Percentiles rank a stretch among this genome's conserved stretches.
phyloP scores from a whole-genome alignment of 2,888 invertebrate species.

The Ferdinandea cuprea region DNA sequence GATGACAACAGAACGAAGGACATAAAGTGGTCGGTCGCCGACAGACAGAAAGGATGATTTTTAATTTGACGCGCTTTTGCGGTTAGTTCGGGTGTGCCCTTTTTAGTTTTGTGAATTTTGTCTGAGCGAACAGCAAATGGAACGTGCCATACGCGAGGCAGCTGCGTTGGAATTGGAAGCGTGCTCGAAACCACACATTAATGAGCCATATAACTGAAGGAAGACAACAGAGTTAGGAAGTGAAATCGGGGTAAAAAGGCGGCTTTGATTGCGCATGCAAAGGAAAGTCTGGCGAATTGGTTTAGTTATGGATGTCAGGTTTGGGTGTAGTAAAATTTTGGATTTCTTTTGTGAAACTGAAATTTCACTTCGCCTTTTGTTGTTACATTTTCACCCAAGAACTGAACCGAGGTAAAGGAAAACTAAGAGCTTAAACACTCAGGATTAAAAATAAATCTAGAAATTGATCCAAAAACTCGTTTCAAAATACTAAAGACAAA shows the following conservation, averaged over 20 bases:
- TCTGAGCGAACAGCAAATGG: not conserved
- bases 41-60: slow-evolving; percentile 19
- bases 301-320: not conserved
- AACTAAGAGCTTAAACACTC: too few relatives aligned
- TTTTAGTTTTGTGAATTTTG: slow-evolving; percentile 24
- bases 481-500: too few relatives aligned
- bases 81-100: not conserved
- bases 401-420: too few relatives aligned
- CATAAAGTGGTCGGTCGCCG: slow-evolving; percentile 30
- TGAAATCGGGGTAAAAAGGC: not conserved
- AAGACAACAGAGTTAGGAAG: not conserved
- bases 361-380: too few relatives aligned
- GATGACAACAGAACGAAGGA: slow-evolving; percentile 38
- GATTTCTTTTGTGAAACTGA: too few relatives aligned
- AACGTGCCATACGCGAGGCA: slow-evolving; percentile 29
- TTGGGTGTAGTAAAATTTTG: too few relatives aligned
- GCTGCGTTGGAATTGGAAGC: not conserved
- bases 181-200: slow-evolving; percentile 26
- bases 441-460: too few relatives aligned
- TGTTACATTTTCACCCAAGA: too few relatives aligned
- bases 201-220: slow-evolving; percentile 1
- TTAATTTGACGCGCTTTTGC: slow-evolving; percentile 33
- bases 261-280: not conserved
- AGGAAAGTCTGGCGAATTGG: not conserved
- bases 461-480: too few relatives aligned